Evolutionary conservation across 2,888 invertebrate genomes (phyloP), one percentile per base, ranked within the genome.

Genomic region (Apamea epomidion): DNA sequence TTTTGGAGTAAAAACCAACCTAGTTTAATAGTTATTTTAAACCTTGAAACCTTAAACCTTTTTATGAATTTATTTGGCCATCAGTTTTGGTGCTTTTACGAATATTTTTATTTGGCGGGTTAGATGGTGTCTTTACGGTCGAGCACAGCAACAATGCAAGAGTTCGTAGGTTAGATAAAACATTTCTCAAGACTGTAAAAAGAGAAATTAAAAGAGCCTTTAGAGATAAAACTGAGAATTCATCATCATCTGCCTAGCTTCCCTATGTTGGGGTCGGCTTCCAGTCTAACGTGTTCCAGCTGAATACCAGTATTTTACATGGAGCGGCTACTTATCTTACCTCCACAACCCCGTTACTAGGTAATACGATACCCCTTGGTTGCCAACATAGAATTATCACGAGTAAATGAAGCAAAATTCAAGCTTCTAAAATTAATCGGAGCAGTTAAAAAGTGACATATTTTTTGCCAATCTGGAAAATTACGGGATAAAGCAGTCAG

Each of bases 61-160:
- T 80, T 64, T 71, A 25, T n/a, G 54, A 65, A 80, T 80, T 80
- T 65, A 80, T 80, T 21, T 32, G 14, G n/a, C 64, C 29, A 32
- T 54, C 42, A 54, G 16, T 54, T 80, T 80, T 70, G 3, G 12
- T 32, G 70, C 4, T 65, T 65, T 37, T 45, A 70, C 29, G 45
- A 54, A 64, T 45, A 45, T 70, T 69, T 78, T 79, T n/a, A 79
- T 80, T 16, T 58, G 2, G 3, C 21, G n/a, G 48, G 37, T 29
- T 37, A 45, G 12, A 7, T 79, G 6, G 54, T 16, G 21, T 54
- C 21, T 80, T 80, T 80, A 71, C 45, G n/a, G 45, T 42, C 0
- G n/a, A 58, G 21, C 25, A 29, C 18, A 14, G 29, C 25, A 76
- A 64, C 14, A 76, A 25, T 48, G 48, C 10, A 70, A 76, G n/a